Evolutionary conservation across 2,888 invertebrate species (phyloP).

Genomic region (Scaptomyza reducta): DNA sequence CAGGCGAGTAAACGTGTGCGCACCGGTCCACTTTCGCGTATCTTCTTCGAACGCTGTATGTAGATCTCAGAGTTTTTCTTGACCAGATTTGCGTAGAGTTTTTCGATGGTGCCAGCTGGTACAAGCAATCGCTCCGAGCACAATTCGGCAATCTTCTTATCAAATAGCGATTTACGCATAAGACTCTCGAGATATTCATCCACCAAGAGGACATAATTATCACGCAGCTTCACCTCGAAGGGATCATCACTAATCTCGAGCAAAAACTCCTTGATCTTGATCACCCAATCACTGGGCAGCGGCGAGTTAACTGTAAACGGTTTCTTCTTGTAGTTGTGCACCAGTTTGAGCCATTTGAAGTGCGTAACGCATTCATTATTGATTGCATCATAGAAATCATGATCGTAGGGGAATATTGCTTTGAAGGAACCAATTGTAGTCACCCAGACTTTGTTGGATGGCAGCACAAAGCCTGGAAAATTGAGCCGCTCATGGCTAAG

Average conservation of each 20-base stretch:
- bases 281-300: slow-evolving; percentile 94
- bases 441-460: slow-evolving; percentile 88
- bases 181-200: slow-evolving; percentile 98
- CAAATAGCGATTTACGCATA: slow-evolving; percentile 94
- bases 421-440: slow-evolving; percentile 83
- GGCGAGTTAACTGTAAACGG: slow-evolving; percentile 89
- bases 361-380: slow-evolving; percentile 95
- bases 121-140: slow-evolving; percentile 91
- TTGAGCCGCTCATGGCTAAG: slow-evolving; percentile 90
- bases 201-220: slow-evolving; percentile 96
- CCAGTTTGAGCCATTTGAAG: slow-evolving; percentile 96
- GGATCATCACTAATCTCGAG: slow-evolving; percentile 99
- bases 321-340: slow-evolving; percentile 89
- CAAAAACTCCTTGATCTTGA: slow-evolving; percentile 94
- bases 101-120: slow-evolving; percentile 94
- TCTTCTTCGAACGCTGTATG: slow-evolving; percentile 92
- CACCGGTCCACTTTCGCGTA: slow-evolving; percentile 86
- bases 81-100: slow-evolving; percentile 93
- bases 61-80: slow-evolving; percentile 98
- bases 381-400: slow-evolving; percentile 93
- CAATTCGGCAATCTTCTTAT: slow-evolving; percentile 93
- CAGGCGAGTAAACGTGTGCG: slow-evolving; percentile 93
- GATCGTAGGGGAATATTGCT: slow-evolving; percentile 92
- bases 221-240: slow-evolving; percentile 97
- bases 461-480: slow-evolving; percentile 89